Conservation (phyloP, 2,888 invertebrate genomes). For the Abscondita cerata region DNA sequence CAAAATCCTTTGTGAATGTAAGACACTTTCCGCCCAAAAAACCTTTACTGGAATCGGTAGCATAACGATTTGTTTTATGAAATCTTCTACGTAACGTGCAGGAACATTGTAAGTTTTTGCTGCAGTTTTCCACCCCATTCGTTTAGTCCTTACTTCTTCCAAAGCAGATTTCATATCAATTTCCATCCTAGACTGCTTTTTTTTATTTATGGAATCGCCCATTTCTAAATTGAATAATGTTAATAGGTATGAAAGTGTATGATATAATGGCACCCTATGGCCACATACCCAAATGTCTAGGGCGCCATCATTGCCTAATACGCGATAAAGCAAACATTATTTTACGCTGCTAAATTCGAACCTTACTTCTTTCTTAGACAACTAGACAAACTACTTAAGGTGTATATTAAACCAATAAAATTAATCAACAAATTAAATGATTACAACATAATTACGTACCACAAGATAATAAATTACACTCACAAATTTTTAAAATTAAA, state of each 20-base stretch:
- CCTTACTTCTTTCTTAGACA: too few species aligned
- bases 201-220: not conserved
- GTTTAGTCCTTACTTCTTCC: conserved; percentile 8
- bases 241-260: not conserved
- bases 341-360: too few species aligned
- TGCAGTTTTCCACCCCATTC: not conserved
- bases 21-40: not conserved
- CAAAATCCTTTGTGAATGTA: conserved; percentile 1
- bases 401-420: too few species aligned
- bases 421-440: too few species aligned
- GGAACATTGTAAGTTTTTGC: not conserved
- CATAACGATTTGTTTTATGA: conserved; percentile 1
- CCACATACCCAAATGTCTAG: conserved; percentile 7
- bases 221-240: conserved; percentile 9
- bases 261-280: conserved; percentile 10
- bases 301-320: too few species aligned
- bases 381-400: too few species aligned
- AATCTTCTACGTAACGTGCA: conserved; percentile 3
- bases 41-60: not conserved
- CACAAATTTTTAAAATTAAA: too few species aligned
- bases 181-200: conserved; percentile 6
- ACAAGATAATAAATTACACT: too few species aligned
- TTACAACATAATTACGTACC: too few species aligned
- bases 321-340: too few species aligned
- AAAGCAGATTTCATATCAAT: conserved; percentile 1